A percentile compares a stretch with the other conserved stretches of the same genome.
phyloP scores from a whole-genome alignment of 2,888 invertebrate genomes.

The Antheraea assamensis region DNA sequence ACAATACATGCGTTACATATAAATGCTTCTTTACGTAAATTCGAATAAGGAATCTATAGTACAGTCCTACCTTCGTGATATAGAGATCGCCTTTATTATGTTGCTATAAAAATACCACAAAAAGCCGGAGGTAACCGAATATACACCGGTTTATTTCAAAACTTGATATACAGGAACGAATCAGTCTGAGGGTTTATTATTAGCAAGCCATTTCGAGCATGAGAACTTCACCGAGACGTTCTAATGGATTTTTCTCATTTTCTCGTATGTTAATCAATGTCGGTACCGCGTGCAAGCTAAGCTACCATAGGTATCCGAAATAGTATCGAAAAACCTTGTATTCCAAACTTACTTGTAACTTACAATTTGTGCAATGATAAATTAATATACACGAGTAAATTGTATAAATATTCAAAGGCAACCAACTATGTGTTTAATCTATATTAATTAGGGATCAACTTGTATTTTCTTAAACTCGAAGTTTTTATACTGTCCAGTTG shows the following conservation, averaged over 20 bases:
- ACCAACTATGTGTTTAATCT: too few species aligned
- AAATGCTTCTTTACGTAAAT: neutral
- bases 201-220: neutral
- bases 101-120: neutral
- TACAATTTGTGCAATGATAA: too few species aligned
- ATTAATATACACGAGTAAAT: too few species aligned
- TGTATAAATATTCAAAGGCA: too few species aligned
- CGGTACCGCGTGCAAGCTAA: neutral
- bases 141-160: neutral
- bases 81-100: neutral
- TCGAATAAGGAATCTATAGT: neutral
- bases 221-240: neutral
- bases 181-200: neutral
- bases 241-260: neutral
- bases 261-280: neutral
- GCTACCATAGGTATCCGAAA: neutral
- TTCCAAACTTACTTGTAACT: too few species aligned
- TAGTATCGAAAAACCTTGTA: neutral
- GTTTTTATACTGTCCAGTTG: too few species aligned
- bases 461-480: too few species aligned
- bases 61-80: neutral
- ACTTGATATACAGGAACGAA: neutral
- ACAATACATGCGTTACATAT: neutral
- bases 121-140: neutral
- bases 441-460: too few species aligned